Evolutionary conservation across 2,888 invertebrate genomes (phyloP).

Genomic region (Pasiphila rectangulata): DNA sequence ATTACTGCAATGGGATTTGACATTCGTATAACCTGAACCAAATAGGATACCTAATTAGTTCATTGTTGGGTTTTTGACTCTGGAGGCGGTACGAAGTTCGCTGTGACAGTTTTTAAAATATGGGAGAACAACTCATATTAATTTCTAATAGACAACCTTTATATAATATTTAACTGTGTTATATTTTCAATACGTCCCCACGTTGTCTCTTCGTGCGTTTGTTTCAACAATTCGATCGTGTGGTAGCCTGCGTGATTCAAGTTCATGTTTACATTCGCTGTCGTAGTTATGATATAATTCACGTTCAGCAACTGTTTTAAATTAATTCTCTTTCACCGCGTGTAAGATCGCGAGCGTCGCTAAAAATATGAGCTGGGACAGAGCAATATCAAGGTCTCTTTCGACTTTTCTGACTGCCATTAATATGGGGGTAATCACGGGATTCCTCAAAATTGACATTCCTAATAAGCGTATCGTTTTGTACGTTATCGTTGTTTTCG

Average conservation of each 20-base stretch:
- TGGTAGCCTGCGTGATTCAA: slow-evolving; percentile 30
- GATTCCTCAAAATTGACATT: slow-evolving; percentile 22
- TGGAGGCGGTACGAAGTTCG: no score
- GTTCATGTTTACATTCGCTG: slow-evolving; percentile 48
- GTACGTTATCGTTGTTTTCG: neutral
- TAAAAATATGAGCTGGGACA: slow-evolving; percentile 72
- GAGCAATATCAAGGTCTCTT: slow-evolving; percentile 72
- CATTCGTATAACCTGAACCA: no score
- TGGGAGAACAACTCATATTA: no score
- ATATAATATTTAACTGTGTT: no score
- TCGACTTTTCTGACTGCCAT: no score
- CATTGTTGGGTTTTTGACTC: no score
- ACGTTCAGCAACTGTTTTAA: slow-evolving; percentile 47
- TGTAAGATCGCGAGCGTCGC: slow-evolving; percentile 54
- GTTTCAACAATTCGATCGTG: slow-evolving; percentile 21
- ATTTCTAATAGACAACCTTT: no score
- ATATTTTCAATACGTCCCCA: neutral
- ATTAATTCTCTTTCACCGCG: slow-evolving; percentile 63
- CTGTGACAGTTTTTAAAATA: no score
- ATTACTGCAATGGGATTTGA: no score
- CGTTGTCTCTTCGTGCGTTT: slow-evolving; percentile 1
- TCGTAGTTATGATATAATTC: slow-evolving; percentile 56
- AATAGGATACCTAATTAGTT: no score
- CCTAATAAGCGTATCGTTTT: slow-evolving; percentile 10
- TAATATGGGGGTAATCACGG: slow-evolving; percentile 45